Percentiles rank a stretch among this genome's conserved stretches.
Conservation (phyloP, 2,888 invertebrate genomes). For the Zaprionus obscuricornis region DNA sequence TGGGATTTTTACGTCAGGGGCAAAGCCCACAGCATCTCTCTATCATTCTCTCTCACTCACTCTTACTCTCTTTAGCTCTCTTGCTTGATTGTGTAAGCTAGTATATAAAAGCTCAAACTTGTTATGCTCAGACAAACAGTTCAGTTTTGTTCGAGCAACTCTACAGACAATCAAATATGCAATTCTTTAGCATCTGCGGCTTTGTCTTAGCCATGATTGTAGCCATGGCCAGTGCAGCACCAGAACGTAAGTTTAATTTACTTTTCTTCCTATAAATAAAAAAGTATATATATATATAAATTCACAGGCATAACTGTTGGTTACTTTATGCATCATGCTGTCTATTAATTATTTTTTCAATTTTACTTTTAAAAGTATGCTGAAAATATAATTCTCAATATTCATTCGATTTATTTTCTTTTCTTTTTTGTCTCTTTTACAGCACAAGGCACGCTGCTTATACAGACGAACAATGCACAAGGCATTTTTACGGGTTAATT, state of each 20-base stretch:
- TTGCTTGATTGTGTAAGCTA: too few species aligned
- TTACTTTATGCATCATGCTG: too few species aligned
- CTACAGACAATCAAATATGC: slow-evolving; percentile 43
- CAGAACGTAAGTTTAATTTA: slow-evolving; percentile 55
- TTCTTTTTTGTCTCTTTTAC: background rate
- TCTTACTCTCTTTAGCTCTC: too few species aligned
- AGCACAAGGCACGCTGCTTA: slow-evolving; percentile 42
- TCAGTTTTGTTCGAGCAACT: slow-evolving; percentile 6
- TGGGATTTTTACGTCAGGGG: too few species aligned
- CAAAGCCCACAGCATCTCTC: too few species aligned
- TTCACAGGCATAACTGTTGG: too few species aligned
- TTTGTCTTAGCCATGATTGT: slow-evolving; percentile 50
- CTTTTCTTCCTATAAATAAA: background rate
- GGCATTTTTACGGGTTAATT: slow-evolving; percentile 36
- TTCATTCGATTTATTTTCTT: background rate
- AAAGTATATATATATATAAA: too few species aligned
- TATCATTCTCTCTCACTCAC: too few species aligned
- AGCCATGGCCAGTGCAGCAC: slow-evolving; percentile 48
- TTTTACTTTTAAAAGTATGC: background rate
- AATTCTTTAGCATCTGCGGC: slow-evolving; percentile 45
- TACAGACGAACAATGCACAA: slow-evolving; percentile 44
- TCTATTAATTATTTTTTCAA: too few species aligned
- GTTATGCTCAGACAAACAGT: too few species aligned
- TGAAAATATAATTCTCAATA: too few species aligned
- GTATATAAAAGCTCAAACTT: too few species aligned